Evolutionary conservation across 2,888 invertebrate species (phyloP).

Genomic region (Mythimna lalbum): DNA sequence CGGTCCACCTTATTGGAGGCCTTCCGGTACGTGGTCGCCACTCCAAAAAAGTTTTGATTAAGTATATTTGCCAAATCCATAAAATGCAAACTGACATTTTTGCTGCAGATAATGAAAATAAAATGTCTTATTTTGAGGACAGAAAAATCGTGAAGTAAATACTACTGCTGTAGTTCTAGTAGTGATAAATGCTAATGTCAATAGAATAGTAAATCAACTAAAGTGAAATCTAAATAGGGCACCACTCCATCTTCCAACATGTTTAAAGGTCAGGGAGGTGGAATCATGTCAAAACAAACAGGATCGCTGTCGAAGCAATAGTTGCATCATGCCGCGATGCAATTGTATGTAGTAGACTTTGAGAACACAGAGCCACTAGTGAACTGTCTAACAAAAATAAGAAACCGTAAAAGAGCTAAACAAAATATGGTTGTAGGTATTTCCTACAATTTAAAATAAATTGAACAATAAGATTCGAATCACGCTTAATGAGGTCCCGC

Average conservation of each 20-base stretch:
- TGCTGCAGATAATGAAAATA: not conserved
- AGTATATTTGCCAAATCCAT: not conserved
- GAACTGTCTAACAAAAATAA: conserved; percentile 21
- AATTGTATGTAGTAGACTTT: conserved; percentile 49
- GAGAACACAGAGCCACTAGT: conserved; percentile 10
- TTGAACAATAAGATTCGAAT: not conserved
- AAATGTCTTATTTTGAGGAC: not conserved
- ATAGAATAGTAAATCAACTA: not conserved
- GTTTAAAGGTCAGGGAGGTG: conserved; percentile 52
- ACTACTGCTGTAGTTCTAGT: not conserved
- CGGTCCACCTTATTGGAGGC: too few relatives aligned
- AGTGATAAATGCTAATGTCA: not conserved
- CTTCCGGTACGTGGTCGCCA: too few relatives aligned
- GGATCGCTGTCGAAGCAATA: conserved; percentile 50
- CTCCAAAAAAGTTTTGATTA: too few relatives aligned
- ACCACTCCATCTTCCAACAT: conserved; percentile 26
- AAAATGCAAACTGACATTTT: too few relatives aligned
- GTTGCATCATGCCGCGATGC: conserved; percentile 60
- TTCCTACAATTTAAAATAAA: not conserved
- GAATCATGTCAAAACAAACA: conserved; percentile 60
- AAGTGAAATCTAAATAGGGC: conserved; percentile 31
- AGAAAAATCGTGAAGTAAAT: not conserved
- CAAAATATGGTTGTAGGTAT: not conserved
- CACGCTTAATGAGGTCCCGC: not conserved
- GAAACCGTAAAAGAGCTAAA: not conserved